phyloP scores from a whole-genome alignment of 2,113 vertebrate genomes.

The Pyrgilauda ruficollis region DNA sequence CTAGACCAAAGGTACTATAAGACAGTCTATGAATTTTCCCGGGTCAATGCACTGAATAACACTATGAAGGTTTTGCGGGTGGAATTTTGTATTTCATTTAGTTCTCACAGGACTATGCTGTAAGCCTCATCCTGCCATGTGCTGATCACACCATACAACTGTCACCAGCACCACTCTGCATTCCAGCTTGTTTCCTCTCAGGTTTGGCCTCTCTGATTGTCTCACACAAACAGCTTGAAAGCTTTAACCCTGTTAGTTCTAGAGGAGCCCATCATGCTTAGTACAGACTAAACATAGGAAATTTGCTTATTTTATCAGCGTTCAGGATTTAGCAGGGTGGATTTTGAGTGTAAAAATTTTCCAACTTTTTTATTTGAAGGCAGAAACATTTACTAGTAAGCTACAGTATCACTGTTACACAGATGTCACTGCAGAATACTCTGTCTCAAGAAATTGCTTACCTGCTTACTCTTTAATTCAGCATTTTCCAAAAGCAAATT shows the following conservation, averaged over 20 bases:
- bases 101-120: background rate
- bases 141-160: background rate
- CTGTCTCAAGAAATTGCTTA: constrained; percentile 1
- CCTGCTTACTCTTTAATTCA: constrained; percentile 22
- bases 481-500: constrained; percentile 13
- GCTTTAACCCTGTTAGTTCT: background rate
- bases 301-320: constrained; percentile 21
- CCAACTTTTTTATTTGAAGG: background rate
- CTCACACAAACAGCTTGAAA: background rate
- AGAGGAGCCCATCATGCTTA: background rate
- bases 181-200: background rate
- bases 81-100: background rate
- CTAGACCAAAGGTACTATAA: background rate
- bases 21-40: background rate
- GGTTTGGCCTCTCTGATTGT: background rate
- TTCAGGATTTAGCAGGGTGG: background rate
- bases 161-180: background rate
- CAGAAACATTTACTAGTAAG: background rate
- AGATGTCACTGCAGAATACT: background rate
- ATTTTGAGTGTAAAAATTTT: background rate
- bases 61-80: background rate
- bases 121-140: background rate
- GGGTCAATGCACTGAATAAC: background rate
- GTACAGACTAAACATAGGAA: constrained; percentile 38
- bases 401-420: background rate